These are phyloP conservation scores for Ligdia adustata DNA, from an alignment of 2,888 invertebrate genomes.

Conservation along the genomic window DNA sequence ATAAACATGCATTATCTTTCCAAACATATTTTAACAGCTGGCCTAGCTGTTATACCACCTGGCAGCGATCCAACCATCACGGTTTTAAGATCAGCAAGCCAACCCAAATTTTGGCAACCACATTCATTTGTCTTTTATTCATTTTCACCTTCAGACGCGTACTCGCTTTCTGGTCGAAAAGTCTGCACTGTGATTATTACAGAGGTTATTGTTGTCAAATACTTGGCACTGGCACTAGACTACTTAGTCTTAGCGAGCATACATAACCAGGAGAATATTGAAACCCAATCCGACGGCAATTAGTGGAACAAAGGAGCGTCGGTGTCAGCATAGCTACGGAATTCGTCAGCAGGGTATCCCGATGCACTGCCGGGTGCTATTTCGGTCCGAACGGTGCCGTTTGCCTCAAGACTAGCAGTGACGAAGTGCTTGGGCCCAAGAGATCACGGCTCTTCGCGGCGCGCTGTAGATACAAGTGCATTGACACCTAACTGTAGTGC, in stretches of 20 bases:
- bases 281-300: conserved; percentile 30
- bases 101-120: conserved; percentile 70
- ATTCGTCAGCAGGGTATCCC: conserved; percentile 75
- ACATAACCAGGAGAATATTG: not conserved
- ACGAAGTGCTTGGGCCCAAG: conserved; percentile 62
- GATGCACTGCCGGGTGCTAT: conserved; percentile 80
- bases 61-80: conserved; percentile 68
- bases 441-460: conserved; percentile 64
- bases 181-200: conserved; percentile 29
- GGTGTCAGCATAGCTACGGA: conserved; percentile 44
- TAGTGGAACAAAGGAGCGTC: conserved; percentile 59
- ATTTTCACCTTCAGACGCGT: conserved; percentile 71
- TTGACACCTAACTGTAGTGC: conserved; percentile 79
- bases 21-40: conserved; percentile 29
- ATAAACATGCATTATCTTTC: conserved; percentile 24
- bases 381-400: conserved; percentile 74
- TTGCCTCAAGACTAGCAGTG: conserved; percentile 69
- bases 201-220: conserved; percentile 6
- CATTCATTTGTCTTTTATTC: conserved; percentile 58
- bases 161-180: conserved; percentile 45
- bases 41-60: conserved; percentile 41
- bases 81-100: conserved; percentile 58
- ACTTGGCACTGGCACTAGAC: conserved; percentile 12
- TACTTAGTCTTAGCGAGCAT: not conserved
- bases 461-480: conserved; percentile 74